Conservation (phyloP, 2,113 vertebrate species). For the Pampusana beccarii region DNA sequence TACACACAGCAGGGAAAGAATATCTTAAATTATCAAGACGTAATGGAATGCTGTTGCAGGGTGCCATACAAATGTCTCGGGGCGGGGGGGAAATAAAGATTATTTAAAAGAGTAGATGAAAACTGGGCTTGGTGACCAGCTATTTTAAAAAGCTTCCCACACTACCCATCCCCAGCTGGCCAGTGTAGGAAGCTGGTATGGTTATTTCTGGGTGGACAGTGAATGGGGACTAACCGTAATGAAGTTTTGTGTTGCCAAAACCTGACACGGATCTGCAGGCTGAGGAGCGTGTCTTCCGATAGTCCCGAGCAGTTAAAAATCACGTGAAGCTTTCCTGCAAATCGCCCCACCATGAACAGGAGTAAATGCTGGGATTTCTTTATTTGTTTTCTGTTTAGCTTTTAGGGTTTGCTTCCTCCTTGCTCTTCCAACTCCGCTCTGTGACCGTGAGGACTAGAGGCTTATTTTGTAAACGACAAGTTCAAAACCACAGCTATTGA, state of each 20-base stretch:
- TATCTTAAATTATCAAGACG: conserved; percentile 57
- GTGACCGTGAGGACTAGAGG: not conserved
- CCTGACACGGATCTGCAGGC: not conserved
- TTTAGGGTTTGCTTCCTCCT: not conserved
- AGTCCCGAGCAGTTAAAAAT: not conserved
- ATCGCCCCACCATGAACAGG: not conserved
- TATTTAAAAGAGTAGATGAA: not conserved
- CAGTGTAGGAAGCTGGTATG: not conserved
- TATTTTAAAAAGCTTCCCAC: not conserved
- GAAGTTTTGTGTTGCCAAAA: not conserved
- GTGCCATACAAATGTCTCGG: not conserved
- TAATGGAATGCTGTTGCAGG: conserved; percentile 5
- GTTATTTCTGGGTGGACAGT: not conserved
- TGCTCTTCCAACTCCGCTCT: not conserved
- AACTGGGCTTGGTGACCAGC: not conserved
- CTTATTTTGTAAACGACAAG: not conserved
- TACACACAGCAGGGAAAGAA: conserved; percentile 25
- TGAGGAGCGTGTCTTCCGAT: not conserved
- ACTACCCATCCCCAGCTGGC: not conserved
- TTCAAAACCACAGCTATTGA: not conserved
- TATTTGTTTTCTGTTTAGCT: not conserved
- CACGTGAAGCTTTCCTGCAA: not conserved
- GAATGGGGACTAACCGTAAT: not conserved
- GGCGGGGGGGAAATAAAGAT: not conserved
- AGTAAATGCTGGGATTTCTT: not conserved